A percentile compares a stretch with the other conserved stretches of the same genome.
Conservation (phyloP, 1,140 invertebrate genomes). For the Copidosoma floridanum region DNA sequence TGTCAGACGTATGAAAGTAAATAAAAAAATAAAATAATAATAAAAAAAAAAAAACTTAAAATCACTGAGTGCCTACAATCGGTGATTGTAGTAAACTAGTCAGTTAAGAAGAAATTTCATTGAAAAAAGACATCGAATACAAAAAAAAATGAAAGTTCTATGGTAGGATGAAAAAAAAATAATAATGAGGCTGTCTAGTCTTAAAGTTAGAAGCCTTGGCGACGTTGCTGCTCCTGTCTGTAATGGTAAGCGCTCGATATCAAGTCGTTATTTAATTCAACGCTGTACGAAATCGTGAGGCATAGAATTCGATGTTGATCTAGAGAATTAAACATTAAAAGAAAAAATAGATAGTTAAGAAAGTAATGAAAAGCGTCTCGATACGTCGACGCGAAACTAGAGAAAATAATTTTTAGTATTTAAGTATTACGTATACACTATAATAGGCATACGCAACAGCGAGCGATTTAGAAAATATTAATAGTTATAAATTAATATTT, state of each 20-base stretch:
- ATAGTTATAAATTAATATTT: slow-evolving; percentile 37
- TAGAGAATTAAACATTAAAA: no score
- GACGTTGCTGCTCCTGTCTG: slow-evolving; percentile 7
- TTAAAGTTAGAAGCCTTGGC: slow-evolving; percentile 48
- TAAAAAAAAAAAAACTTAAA: no score
- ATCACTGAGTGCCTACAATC: slow-evolving; percentile 23
- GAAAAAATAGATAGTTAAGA: slow-evolving; percentile 8
- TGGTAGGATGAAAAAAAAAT: slow-evolving; percentile 35
- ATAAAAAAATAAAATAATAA: no score
- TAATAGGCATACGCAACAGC: slow-evolving; percentile 11
- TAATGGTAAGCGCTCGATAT: neutral
- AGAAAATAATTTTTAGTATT: slow-evolving; percentile 31
- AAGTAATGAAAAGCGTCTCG: slow-evolving; percentile 22
- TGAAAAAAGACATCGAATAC: slow-evolving; percentile 7
- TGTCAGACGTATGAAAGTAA: no score
- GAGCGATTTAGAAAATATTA: slow-evolving; percentile 35
- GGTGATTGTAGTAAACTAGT: slow-evolving; percentile 28
- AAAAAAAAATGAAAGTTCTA: slow-evolving; percentile 8
- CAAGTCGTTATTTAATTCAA: slow-evolving; percentile 22
- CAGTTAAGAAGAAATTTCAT: slow-evolving; percentile 31
- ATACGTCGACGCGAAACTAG: slow-evolving; percentile 14
- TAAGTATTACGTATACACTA: slow-evolving; percentile 39
- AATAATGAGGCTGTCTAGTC: slow-evolving; percentile 55
- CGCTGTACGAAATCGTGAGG: neutral
- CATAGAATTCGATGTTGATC: no score